Percentiles rank a stretch among this genome's conserved stretches.
Conservation (phyloP, 2,113 vertebrate genomes). For the Microtus richardsoni region DNA sequence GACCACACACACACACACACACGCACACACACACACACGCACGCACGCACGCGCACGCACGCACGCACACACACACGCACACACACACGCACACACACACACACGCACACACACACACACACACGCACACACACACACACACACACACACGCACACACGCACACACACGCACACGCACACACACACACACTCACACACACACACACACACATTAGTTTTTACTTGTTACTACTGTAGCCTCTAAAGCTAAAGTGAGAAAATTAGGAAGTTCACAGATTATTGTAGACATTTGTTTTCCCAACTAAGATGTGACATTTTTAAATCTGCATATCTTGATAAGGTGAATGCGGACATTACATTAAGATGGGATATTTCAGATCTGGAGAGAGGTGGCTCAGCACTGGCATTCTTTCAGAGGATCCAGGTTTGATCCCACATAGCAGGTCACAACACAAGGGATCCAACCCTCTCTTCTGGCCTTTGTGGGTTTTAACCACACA, state of each 20-base stretch:
- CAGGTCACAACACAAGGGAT: background rate
- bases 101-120: too few relatives aligned
- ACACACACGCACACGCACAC: too few relatives aligned
- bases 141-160: too few relatives aligned
- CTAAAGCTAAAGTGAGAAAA: background rate
- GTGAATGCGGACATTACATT: background rate
- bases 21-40: too few relatives aligned
- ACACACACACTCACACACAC: too few relatives aligned
- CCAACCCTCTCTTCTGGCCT: background rate
- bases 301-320: background rate
- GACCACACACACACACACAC: too few relatives aligned
- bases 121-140: too few relatives aligned
- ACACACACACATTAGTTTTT: background rate
- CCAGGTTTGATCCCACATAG: background rate
- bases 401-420: background rate
- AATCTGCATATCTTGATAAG: constrained; percentile 1
- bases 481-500: background rate
- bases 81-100: too few relatives aligned
- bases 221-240: constrained; percentile 1
- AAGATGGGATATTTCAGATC: background rate
- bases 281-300: constrained; percentile 11
- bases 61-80: too few relatives aligned
- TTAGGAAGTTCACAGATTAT: background rate
- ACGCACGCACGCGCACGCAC: too few relatives aligned
- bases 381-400: background rate